Percentiles rank a stretch among this genome's conserved stretches.
Conservation (phyloP, 2,888 invertebrate genomes). For the Melinopterus prodromus region DNA sequence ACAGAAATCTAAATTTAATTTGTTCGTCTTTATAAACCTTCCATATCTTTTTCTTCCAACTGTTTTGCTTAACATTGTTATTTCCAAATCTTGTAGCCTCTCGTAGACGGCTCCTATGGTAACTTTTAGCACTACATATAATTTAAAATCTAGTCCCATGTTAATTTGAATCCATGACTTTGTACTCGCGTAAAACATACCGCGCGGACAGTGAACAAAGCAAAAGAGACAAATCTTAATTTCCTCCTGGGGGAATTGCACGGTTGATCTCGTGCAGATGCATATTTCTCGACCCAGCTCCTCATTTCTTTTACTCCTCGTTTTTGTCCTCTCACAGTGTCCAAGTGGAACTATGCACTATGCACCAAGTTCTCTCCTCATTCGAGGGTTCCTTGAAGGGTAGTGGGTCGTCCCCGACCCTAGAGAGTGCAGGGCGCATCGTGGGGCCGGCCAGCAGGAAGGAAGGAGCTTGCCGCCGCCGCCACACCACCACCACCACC, state of each 20-base stretch:
- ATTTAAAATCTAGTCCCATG: background rate
- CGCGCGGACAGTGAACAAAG: background rate
- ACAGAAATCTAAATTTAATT: too few species aligned
- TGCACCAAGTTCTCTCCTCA: background rate
- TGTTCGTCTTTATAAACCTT: too few species aligned
- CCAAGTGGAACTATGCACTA: background rate
- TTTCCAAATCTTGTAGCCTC: too few species aligned
- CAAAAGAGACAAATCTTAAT: conserved; percentile 19
- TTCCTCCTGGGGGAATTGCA: conserved; percentile 16
- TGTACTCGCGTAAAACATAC: background rate
- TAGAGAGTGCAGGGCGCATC: conserved; percentile 45
- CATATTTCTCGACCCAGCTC: conserved; percentile 19
- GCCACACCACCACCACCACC: background rate
- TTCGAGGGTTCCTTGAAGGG: conserved; percentile 6
- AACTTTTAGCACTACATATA: background rate
- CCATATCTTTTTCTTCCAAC: too few species aligned
- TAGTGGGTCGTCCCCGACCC: conserved; percentile 25
- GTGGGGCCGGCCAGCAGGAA: conserved; percentile 54
- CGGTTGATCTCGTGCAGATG: conserved; percentile 14
- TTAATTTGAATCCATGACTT: background rate
- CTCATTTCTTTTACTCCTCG: conserved; percentile 20
- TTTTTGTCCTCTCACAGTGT: background rate
- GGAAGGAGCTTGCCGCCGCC: conserved; percentile 24
- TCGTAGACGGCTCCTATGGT: too few species aligned
- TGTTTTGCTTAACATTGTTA: too few species aligned